Evolutionary conservation across 2,113 vertebrate genomes (phyloP).

Genomic region (Excalfactoria chinensis): DNA sequence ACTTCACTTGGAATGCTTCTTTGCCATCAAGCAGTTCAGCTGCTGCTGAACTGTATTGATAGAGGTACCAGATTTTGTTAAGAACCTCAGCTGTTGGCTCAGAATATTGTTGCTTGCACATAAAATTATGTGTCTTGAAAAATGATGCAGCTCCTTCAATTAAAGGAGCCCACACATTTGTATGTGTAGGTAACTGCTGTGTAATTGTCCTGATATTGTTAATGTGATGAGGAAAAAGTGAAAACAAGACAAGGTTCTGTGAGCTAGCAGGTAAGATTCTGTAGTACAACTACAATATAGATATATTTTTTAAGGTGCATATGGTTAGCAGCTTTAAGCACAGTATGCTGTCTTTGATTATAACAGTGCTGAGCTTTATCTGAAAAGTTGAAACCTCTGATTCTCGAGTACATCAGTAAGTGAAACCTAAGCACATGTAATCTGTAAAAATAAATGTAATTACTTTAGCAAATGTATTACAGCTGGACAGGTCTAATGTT

Average conservation of each 20-base stretch:
- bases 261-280: background rate
- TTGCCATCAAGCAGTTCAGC: background rate
- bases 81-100: background rate
- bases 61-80: background rate
- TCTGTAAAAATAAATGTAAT: constrained; percentile 69
- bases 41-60: background rate
- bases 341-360: constrained; percentile 54
- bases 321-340: constrained; percentile 29
- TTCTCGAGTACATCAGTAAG: constrained; percentile 37
- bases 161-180: background rate
- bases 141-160: background rate
- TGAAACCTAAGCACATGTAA: constrained; percentile 58
- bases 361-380: constrained; percentile 24
- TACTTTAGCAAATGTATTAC: constrained; percentile 63
- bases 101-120: background rate
- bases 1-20: background rate
- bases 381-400: constrained; percentile 39
- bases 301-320: background rate
- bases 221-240: background rate
- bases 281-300: background rate
- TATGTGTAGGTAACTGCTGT: background rate
- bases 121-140: background rate
- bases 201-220: background rate
- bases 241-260: background rate
- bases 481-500: constrained; percentile 40